A percentile compares a stretch with the other conserved stretches of the same genome.
These are phyloP conservation scores for Hippolais icterina DNA, from an alignment of 2,113 vertebrate genomes.

Conservation along the genomic window DNA sequence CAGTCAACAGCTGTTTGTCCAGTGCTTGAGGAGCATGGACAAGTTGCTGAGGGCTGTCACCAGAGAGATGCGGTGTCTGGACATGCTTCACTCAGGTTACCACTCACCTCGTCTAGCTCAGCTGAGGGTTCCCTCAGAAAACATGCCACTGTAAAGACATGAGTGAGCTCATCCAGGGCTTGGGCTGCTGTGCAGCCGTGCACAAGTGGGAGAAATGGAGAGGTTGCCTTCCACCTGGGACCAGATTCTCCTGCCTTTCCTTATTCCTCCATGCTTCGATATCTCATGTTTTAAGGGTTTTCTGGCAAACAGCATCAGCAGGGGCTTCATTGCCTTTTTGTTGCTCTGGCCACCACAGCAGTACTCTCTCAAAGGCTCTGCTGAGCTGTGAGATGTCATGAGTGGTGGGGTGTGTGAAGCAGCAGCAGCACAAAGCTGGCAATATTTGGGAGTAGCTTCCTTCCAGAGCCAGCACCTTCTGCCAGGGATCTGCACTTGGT, in stretches of 20 bases:
- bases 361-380: neutral
- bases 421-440: neutral
- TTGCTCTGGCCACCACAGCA: neutral
- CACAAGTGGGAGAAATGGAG: neutral
- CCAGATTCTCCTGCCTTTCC: neutral
- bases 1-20: neutral
- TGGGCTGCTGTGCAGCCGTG: neutral
- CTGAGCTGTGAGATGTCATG: neutral
- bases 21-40: neutral
- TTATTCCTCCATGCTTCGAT: neutral
- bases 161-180: neutral
- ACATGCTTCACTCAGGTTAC: neutral
- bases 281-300: neutral
- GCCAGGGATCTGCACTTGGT: neutral
- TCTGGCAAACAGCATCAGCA: neutral
- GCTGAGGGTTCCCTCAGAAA: neutral
- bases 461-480: neutral
- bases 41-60: neutral
- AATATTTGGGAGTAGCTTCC: neutral
- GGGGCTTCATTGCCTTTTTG: rapidly evolving
- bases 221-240: neutral
- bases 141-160: neutral
- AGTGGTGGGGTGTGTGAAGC: neutral
- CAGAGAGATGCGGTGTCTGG: neutral
- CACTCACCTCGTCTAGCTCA: neutral